Base-by-base conservation (phyloP, 2,797 vertebrate species). In the Ctenopoma multispine region DNA sequence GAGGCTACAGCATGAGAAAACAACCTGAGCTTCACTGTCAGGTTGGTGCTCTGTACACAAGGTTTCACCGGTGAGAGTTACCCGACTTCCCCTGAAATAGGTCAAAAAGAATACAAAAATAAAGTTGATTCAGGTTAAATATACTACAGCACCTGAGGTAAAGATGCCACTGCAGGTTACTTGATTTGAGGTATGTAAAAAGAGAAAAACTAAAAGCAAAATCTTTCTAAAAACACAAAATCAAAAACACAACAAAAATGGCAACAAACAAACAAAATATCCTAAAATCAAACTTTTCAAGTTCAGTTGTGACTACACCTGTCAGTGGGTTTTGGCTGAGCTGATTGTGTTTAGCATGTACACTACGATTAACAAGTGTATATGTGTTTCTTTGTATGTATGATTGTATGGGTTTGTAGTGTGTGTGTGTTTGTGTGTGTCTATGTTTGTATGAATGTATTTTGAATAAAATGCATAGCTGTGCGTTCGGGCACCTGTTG, bases 171-270 rank as follows among this genome's bases (percentile, higher is more conserved):
- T 91, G 90, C 86, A 89, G 90, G 89, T 87, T 91, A 89, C 59
- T 88, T 90, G 85, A 91, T 93, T 92, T 92, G 92, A 93, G 92
- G 92, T 94, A 94, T 93, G 92, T 90, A 92, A 92, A 90, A 93
- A 90, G 82, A 90, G 73, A 70, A 81, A 88, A 89, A 83, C 59
- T 69, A 80, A 84, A 88, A 83, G 80, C 63, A 86, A 86, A 92
- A 85, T 89, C 56, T 86, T 88, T 82, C 83, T 87, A 89, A 91
- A 46, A 91, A 91, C 79, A 89, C 69, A 90, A 89, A 91, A 90
- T 80, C 69, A 79, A 90, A 90, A 90, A 75, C 81, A 91, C 70
- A 81, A 89, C 84, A n/a, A 89, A 89, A 87, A 91, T 91, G 89
- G 89, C 91, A 92, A 93, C 88, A 92, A 91, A 92, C 82, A 87